These are phyloP conservation scores for Sturnira hondurensis DNA, from an alignment of 2,113 vertebrate species.

Conservation along the genomic window DNA sequence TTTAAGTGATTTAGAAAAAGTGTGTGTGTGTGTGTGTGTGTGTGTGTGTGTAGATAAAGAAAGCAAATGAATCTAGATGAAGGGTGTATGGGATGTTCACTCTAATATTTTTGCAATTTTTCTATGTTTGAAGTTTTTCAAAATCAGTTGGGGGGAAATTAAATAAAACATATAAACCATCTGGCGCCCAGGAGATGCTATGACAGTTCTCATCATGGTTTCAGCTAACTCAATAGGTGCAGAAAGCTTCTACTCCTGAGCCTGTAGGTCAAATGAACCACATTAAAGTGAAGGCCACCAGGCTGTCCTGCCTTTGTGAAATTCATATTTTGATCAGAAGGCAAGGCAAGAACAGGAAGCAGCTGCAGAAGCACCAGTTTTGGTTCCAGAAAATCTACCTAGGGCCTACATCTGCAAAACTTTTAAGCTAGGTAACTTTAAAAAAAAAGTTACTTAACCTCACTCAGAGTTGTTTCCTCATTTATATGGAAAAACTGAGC, in stretches of 20 bases:
- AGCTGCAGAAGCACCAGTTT: background rate
- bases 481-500: constrained; percentile 16
- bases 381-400: constrained; percentile 29
- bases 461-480: background rate
- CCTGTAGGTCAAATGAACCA: background rate
- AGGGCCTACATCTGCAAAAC: background rate
- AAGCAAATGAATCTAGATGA: constrained; percentile 33
- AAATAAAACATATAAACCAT: background rate
- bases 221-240: background rate
- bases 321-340: background rate
- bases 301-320: background rate
- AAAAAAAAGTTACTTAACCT: background rate
- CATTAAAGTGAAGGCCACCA: background rate
- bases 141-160: background rate
- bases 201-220: background rate
- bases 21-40: too few relatives aligned
- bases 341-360: constrained; percentile 23
- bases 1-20: background rate
- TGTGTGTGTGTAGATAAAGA: background rate
- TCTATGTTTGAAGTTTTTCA: background rate
- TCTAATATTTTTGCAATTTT: background rate
- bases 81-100: background rate
- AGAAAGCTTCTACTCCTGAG: background rate
- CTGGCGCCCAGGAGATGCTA: background rate
- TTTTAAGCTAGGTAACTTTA: background rate